These are phyloP conservation scores for Xiphophorus birchmanni DNA, from an alignment of 2,797 vertebrate species.

Conservation along the genomic window DNA sequence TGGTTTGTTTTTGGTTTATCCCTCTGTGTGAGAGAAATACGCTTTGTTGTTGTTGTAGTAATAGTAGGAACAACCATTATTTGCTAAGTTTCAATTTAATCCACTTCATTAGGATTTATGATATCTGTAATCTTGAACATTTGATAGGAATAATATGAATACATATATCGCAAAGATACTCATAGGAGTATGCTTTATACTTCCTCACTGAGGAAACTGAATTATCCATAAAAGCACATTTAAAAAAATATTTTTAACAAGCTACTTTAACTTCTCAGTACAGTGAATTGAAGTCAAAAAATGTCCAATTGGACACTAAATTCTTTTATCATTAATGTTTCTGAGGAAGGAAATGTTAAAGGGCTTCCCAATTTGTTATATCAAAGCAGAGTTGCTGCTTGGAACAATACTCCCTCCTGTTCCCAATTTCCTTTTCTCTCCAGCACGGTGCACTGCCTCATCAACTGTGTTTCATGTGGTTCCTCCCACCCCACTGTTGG, in stretches of 20 bases:
- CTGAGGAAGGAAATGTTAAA: conserved; percentile 74
- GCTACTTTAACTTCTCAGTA: conserved; percentile 15
- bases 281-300: conserved; percentile 36
- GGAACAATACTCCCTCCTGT: conserved; percentile 73
- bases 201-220: background rate
- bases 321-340: conserved; percentile 42
- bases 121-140: background rate
- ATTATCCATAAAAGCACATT: background rate
- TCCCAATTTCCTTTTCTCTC: conserved; percentile 77
- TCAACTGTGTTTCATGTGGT: conserved; percentile 80
- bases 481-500: conserved; percentile 76
- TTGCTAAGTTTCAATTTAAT: background rate
- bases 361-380: conserved; percentile 80
- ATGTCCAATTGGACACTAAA: conserved; percentile 8
- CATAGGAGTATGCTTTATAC: background rate
- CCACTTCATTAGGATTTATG: background rate
- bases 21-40: background rate
- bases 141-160: background rate
- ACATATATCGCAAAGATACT: background rate
- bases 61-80: background rate
- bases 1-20: background rate
- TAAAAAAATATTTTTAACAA: background rate
- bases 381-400: conserved; percentile 73
- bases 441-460: conserved; percentile 73
- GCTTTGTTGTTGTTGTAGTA: background rate